Evolutionary conservation across 2,113 vertebrate genomes (phyloP).

Genomic region (Salvelinus sp.): DNA sequence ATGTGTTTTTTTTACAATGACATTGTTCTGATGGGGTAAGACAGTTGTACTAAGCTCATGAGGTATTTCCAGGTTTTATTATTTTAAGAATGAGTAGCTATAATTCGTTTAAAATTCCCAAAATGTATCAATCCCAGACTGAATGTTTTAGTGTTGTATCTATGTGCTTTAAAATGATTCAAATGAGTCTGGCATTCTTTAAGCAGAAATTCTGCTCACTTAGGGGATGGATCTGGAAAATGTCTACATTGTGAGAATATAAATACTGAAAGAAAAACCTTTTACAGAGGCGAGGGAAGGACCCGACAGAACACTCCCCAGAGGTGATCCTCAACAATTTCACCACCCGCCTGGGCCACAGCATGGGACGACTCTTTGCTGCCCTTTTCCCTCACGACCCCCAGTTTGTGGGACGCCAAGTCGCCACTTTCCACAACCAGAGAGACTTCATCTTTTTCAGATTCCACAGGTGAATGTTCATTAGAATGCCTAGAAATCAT

Average conservation of each 20-base stretch:
- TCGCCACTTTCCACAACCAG: conserved; percentile 97
- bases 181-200: neutral
- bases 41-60: no score
- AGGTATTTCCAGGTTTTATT: no score
- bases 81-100: no score
- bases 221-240: neutral
- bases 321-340: conserved; percentile 98
- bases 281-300: conserved; percentile 85
- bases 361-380: conserved; percentile 88
- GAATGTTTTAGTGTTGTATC: no score
- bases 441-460: conserved; percentile 96
- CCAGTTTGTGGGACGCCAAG: conserved; percentile 92
- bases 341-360: conserved; percentile 90
- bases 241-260: neutral
- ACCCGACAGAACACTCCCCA: conserved; percentile 86
- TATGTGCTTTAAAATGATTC: no score
- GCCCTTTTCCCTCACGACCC: conserved; percentile 94
- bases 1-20: no score
- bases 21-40: no score
- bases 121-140: no score
- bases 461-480: conserved; percentile 87
- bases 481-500: neutral
- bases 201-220: neutral
- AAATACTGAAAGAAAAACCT: neutral
- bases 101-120: no score